Evolutionary conservation across 2,888 invertebrate species (phyloP).

Genomic region (Tubulanus polymorphus): DNA sequence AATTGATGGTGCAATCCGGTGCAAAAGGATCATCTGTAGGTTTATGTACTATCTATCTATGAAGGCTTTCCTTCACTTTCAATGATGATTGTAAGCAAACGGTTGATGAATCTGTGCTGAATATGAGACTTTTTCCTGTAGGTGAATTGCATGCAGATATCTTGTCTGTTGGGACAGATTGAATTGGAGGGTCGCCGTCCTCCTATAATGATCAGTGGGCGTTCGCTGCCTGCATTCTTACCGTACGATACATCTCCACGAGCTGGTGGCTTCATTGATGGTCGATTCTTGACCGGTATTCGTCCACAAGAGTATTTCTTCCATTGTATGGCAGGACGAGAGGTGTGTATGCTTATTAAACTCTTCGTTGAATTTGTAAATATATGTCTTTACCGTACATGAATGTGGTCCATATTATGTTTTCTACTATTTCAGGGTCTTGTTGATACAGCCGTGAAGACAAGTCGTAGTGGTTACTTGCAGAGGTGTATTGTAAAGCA

Average conservation of each 20-base stretch:
- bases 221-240: slow-evolving; percentile 82
- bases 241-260: slow-evolving; percentile 82
- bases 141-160: slow-evolving; percentile 96
- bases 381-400: background rate
- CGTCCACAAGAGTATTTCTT: slow-evolving; percentile 97
- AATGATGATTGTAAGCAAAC: no score
- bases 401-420: no score
- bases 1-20: slow-evolving; percentile 96
- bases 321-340: slow-evolving; percentile 99
- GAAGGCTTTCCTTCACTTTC: no score
- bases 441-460: slow-evolving; percentile 99
- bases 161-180: slow-evolving; percentile 94
- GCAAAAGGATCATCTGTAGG: slow-evolving; percentile 93
- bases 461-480: slow-evolving; percentile 95
- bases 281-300: slow-evolving; percentile 97
- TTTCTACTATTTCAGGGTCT: slow-evolving; percentile 66
- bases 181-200: slow-evolving; percentile 97
- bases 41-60: slow-evolving; percentile 16
- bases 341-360: slow-evolving; percentile 60
- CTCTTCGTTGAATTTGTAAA: background rate
- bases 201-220: slow-evolving; percentile 89
- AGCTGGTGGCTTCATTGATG: slow-evolving; percentile 94
- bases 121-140: slow-evolving; percentile 26
- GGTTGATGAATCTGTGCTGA: no score
- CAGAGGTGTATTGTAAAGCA: slow-evolving; percentile 97